A percentile compares a stretch with the other conserved stretches of the same genome.
These are phyloP conservation scores for Paracyclopina nana DNA, from an alignment of 1,140 invertebrate species.

Conservation along the genomic window DNA sequence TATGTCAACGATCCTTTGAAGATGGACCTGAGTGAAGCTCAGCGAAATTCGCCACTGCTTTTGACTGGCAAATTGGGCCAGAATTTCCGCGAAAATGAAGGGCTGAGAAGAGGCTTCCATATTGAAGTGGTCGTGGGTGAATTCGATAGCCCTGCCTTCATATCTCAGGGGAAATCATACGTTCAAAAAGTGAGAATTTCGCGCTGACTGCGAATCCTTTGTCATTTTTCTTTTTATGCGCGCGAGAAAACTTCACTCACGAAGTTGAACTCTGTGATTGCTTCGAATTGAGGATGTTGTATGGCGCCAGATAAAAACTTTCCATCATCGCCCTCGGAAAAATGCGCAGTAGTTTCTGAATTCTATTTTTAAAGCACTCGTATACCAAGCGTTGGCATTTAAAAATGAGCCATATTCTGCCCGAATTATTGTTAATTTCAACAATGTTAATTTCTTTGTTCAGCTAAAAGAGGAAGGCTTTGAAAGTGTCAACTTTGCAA, in stretches of 20 bases:
- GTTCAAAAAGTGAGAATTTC: no score
- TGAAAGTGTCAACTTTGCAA: neutral
- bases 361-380: neutral
- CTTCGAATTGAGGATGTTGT: no score
- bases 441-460: neutral
- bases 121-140: neutral
- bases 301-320: no score
- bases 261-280: no score
- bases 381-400: neutral
- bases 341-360: neutral
- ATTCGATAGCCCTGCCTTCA: no score
- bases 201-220: no score
- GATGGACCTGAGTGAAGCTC: conserved; percentile 10
- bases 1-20: conserved; percentile 17
- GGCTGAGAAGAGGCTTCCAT: neutral
- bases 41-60: neutral
- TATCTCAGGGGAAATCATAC: no score
- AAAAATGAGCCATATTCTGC: neutral
- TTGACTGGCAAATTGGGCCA: no score
- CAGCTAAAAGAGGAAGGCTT: neutral
- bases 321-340: no score
- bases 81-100: neutral
- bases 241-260: no score
- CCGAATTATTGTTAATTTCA: neutral
- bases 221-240: no score